These are phyloP conservation scores for Drosophila macrospina DNA, from an alignment of 2,888 invertebrate genomes.

Conservation along the genomic window DNA sequence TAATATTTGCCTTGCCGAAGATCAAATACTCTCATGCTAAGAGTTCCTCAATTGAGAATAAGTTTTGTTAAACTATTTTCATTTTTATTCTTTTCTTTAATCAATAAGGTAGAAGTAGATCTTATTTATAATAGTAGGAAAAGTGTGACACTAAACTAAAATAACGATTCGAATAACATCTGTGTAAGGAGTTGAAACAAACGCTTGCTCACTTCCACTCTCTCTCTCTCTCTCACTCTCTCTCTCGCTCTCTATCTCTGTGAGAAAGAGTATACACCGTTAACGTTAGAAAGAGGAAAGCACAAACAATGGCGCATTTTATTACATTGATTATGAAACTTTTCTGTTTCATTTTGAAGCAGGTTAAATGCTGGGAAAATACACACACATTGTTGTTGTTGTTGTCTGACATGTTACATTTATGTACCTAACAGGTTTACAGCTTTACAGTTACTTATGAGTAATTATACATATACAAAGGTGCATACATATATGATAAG, in stretches of 20 bases:
- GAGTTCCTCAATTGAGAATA: background rate
- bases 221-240: no score
- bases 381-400: slow-evolving; percentile 17
- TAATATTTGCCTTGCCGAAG: background rate
- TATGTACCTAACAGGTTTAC: slow-evolving; percentile 45
- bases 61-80: no score
- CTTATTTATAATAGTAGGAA: no score
- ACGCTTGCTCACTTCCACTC: no score
- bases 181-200: no score
- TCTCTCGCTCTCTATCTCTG: no score
- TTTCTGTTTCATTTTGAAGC: slow-evolving; percentile 60
- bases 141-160: no score
- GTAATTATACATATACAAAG: slow-evolving; percentile 33
- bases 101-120: no score
- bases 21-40: background rate
- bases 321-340: slow-evolving; percentile 69
- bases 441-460: slow-evolving; percentile 65
- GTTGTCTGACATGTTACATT: slow-evolving; percentile 12
- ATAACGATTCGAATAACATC: no score
- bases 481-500: background rate
- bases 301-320: slow-evolving; percentile 62
- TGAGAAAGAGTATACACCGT: background rate
- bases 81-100: no score
- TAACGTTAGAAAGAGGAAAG: slow-evolving; percentile 3
- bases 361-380: slow-evolving; percentile 66